Evolutionary conservation across 2,797 vertebrate genomes (phyloP).

Genomic region (Cirrhinus molitorella): DNA sequence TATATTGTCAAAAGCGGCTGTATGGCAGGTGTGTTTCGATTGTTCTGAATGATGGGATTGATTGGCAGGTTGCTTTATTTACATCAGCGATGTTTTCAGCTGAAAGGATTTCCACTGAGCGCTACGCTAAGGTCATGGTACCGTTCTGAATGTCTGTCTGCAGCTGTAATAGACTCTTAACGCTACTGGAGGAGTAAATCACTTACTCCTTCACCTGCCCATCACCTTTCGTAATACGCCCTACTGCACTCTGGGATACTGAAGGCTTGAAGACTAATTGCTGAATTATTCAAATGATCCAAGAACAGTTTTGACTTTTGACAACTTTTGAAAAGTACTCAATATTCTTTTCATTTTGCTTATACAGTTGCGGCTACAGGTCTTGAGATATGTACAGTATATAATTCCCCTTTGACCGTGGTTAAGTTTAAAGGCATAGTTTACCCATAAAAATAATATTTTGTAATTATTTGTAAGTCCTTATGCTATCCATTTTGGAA

Average conservation of each 20-base stretch:
- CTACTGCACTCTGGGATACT: conserved; percentile 38
- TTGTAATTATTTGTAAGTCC: not conserved
- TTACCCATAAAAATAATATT: not conserved
- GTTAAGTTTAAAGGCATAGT: not conserved
- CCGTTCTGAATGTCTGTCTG: conserved; percentile 32
- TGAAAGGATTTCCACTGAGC: conserved; percentile 42
- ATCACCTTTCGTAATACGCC: conserved; percentile 50
- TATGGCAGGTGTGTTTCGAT: not conserved
- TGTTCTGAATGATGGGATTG: conserved; percentile 30
- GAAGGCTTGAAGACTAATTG: conserved; percentile 41
- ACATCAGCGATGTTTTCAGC: conserved; percentile 40
- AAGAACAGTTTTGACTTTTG: conserved; percentile 37
- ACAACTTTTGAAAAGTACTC: conserved; percentile 25
- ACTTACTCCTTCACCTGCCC: conserved; percentile 49
- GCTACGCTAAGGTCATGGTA: conserved; percentile 46
- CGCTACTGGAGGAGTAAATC: conserved; percentile 50
- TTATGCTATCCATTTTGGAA: too few relatives aligned
- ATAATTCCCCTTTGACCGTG: not conserved
- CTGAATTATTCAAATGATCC: conserved; percentile 49
- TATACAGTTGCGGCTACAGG: not conserved
- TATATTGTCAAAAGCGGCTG: not conserved
- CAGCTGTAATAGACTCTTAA: conserved; percentile 54
- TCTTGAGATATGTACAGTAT: not conserved
- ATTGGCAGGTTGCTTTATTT: conserved; percentile 56
- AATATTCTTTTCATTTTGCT: not conserved